These are phyloP conservation scores for Nothocercus nigrocapillus DNA, from an alignment of 2,113 vertebrate species.

Conservation along the genomic window DNA sequence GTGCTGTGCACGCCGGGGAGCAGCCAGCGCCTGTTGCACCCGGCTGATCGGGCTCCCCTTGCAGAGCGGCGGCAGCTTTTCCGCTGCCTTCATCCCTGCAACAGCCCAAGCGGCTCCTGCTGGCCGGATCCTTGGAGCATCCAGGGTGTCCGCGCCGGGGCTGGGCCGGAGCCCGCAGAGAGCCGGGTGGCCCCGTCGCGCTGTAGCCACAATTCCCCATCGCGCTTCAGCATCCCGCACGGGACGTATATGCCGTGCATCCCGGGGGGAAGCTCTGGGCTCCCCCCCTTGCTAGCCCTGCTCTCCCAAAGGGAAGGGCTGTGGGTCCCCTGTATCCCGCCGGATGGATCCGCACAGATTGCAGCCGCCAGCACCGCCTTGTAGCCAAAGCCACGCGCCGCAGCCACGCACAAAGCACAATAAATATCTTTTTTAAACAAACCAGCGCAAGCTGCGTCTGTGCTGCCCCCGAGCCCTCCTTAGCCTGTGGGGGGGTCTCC, in stretches of 20 bases:
- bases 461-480: neutral
- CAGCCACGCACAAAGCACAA: neutral
- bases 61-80: neutral
- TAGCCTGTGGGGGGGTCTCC: too few relatives aligned
- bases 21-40: accelerated
- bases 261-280: neutral
- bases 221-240: neutral
- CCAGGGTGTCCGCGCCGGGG: neutral
- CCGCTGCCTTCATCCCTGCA: neutral
- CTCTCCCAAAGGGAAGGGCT: neutral
- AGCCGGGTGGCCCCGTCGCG: neutral
- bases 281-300: accelerated
- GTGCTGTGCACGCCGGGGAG: neutral
- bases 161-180: neutral
- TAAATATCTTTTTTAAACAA: neutral
- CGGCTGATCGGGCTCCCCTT: neutral
- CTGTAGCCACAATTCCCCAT: neutral
- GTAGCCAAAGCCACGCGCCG: neutral
- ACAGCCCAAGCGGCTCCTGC: neutral
- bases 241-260: neutral
- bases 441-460: neutral
- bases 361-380: neutral
- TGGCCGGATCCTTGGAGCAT: neutral
- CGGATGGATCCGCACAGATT: neutral
- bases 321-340: neutral